Percentiles rank a stretch among this genome's conserved stretches.
phyloP scores from a whole-genome alignment of 2,888 invertebrate species.

The Polydrusus pterygomalis region DNA sequence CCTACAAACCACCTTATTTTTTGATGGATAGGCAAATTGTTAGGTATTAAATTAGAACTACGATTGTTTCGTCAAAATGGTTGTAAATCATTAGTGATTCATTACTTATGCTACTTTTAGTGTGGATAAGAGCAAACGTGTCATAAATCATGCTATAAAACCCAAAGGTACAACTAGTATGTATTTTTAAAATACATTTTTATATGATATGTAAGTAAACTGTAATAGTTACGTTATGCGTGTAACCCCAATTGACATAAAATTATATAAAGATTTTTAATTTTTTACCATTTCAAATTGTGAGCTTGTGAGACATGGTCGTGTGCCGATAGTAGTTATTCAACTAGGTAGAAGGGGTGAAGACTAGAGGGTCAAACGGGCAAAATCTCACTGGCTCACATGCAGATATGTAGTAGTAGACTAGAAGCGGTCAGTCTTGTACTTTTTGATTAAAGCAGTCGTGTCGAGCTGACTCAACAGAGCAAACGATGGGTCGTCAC shows the following conservation, averaged over 20 bases:
- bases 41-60: background rate
- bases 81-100: background rate
- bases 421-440: conserved; percentile 67
- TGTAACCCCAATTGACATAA: conserved; percentile 29
- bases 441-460: conserved; percentile 66
- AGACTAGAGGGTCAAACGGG: conserved; percentile 64
- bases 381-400: conserved; percentile 71
- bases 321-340: conserved; percentile 68
- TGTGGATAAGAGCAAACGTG: too few relatives aligned
- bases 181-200: too few relatives aligned
- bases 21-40: background rate
- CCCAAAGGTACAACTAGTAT: too few relatives aligned
- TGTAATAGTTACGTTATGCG: background rate
- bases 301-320: conserved; percentile 68
- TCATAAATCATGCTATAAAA: too few relatives aligned
- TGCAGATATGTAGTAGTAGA: conserved; percentile 55
- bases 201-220: too few relatives aligned
- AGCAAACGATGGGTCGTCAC: conserved; percentile 65
- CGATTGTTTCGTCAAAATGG: background rate
- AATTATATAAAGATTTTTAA: conserved; percentile 49
- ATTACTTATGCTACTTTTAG: background rate
- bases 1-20: background rate
- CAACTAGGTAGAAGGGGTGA: conserved; percentile 63
- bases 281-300: conserved; percentile 68
- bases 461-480: conserved; percentile 61